Evolutionary conservation across 2,113 vertebrate species (phyloP), one percentile per base, ranked within the genome.

Genomic region (Eubucco bourcierii): DNA sequence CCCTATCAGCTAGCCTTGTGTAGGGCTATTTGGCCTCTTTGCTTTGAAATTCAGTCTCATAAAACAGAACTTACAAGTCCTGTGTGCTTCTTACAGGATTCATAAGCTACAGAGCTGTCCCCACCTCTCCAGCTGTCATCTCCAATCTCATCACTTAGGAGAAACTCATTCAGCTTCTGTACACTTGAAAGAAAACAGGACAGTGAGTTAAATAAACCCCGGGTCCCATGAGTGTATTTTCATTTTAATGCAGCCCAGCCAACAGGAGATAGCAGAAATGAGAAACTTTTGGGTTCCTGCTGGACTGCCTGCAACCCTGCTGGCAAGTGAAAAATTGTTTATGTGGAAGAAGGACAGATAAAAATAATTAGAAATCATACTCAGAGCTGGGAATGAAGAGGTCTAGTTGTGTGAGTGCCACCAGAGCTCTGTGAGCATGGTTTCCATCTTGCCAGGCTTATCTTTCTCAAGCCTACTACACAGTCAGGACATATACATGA

Each of bases 111-210:
- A 15, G 98, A 87, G 56, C 97, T 95, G 73, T 99, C 98, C 9
- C 98, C 99, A 1, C 98, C 98, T 90, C 98, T 97, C 98, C 98
- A 99, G 96, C 98, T 98, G 97, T 99, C 99, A 24, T 99, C 99
- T 66, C 98, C 98, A 74, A 99, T 99, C 97, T 99, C 99, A 82
- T 99, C 99, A 72, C 99, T 99, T 94, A 99, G 96, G 37, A 99
- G 98, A 95, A 99, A 99, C 94, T 99, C 99, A 20, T 99, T 98
- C 71, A 99, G 97, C 95, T 99, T 99, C 96, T 99, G 99, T 41
- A 99, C 99, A 63, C 99, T 99, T 96, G 18, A 83, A 80, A 93
- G 74, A 88, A 87, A 94, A 71, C 80, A 60, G 75, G 44, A 80
- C 33, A 79, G 27, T 33, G 58, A 65, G 60, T 70, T 90, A 55